Evolutionary conservation across 37 sponge, comb jelly and placozoan species (phyloP), one percentile per base, ranked within the genome.

Genomic region (Crambe crambe): DNA sequence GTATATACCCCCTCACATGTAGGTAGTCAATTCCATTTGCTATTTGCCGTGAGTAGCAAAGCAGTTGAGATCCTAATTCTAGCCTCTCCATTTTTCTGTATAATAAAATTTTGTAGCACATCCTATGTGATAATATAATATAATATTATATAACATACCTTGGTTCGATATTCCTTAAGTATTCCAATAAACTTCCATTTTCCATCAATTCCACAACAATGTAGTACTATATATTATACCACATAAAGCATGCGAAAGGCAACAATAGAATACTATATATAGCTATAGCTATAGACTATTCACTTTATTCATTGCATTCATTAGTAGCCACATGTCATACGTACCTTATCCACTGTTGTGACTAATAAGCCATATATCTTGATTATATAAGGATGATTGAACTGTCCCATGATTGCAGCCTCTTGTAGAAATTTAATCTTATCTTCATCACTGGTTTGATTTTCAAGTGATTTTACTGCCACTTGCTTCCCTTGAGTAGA

Each of bases 391-490:
- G 79, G 47, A n/a, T 78, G 66, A 2, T 78, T 78, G 68, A 78
- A 78, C 54, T 78, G 79, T 5, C 79, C 79, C 79, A 78, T 78
- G 68, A 78, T 63, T 44, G 79, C 68, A 5, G 79, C 79, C 54
- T 78, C 79, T 40, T 64, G 66, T 30, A 78, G 47, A 67, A 78
- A 78, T 44, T 36, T 62, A 12, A 78, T 31, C 26, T 41, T 62
- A 5, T 78, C 68, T 10, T 78, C 47, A 15, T 78, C 54, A 18
- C 15, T 42, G 9, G 79, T 12, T 37, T 39, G 51, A 23, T 64
- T 29, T 25, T 20, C 31, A 44, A 78, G 9, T 42, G 68, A 44
- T 67, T 78, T 78, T 2, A 78, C 79, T 18, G 79, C 79, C 66
- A 78, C 79, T 44, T 78, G 66, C 47, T 25, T 27, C 27, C 3